Base-by-base conservation (phyloP, 2,797 vertebrate species). In the Sciaenops ocellatus region DNA sequence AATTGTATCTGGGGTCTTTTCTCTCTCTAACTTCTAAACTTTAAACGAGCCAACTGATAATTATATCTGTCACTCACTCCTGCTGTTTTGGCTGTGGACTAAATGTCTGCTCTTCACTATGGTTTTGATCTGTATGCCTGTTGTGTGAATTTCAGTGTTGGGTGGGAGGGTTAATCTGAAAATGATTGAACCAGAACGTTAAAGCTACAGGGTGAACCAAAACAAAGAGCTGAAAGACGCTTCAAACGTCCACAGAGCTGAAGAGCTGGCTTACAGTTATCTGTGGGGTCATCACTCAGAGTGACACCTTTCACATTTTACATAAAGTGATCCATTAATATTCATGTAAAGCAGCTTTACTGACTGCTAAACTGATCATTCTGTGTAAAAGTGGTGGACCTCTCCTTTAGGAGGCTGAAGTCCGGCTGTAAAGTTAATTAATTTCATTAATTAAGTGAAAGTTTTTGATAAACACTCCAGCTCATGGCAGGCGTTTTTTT, bases 381-480 rank as follows among this genome's bases (percentile, higher is more conserved):
- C 3, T 52, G 9, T 47, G 8, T 44, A n/a, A 54, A 52, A 16
- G 6, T 48, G 17, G 0, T 38, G 22, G 22, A 59, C 0, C 64
- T 55, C n/a, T 50, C 4, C 44, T 74, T 51, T 44, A 65, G 34
- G 17, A 17, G 16, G 34, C 42, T 48, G 13, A n/a, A 64, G n/a
- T 60, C 18, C 28, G 55, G 54, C 38, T 51, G n/a, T 26, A 60
- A 80, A 74, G 26, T 61, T 56, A 3, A 76, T 73, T 24, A 0
- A 74, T 71, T 76, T 63, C 9, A 30, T 66, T 4, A 71, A 52
- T 66, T 6, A 73, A 78, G 66, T 76, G 17, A 67, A 84, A 69
- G 60, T 79, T 82, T 76, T 57, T 76, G 34, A 79, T 30, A 34
- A 78, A 65, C 56, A 66, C 69, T 84, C 78, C 12, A 79, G 61